Base-by-base conservation (phyloP, 2,113 vertebrate genomes). In the Etia nguti region DNA sequence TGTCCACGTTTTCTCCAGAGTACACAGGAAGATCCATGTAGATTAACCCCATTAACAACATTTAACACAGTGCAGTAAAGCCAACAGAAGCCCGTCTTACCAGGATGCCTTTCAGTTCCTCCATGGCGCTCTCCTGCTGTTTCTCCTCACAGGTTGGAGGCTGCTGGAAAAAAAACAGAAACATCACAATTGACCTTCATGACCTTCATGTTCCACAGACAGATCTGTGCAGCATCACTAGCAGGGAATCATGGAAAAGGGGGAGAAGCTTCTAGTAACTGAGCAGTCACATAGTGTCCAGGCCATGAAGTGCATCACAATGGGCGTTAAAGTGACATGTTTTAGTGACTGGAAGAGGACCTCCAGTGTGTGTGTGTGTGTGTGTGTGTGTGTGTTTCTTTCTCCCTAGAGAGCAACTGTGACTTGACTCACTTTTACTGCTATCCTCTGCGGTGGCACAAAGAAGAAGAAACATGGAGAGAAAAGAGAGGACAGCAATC, bases 71-170 rank as follows among this genome's bases (percentile, higher is more conserved):
- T 46, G 70, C 24, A 48, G 16, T 20, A 54, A 54, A 52, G 11
- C 50, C 11, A 52, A 6, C n/a, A 43, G 24, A 24, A 48, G 16
- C 9, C 3, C 4, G 6, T 75, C 38, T 90, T 95, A 97, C 97
- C 96, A 97, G 93, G 59, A 97, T 97, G 82, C 96, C 96, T 90
- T 96, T 97, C 60, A 97, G 96, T 34, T 97, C 97, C 2, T 97
- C 97, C 97, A 97, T 97, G 56, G 97, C 97, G n/a, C 96, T 97
- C 85, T 97, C 97, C 90, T 96, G 96, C 3, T 59, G 94, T 29
- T 95, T 96, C 88, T 96, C 96, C 89, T 97, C 97, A 79, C 68
- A 65, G 18, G 38, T 16, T 6, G 86, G 90, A 59, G 89, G 90
- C 88, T 93, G 94, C 83, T 88, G 81, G 15, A 50, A 48, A 8